A percentile compares a stretch with the other conserved stretches of the same genome.
phyloP scores from a whole-genome alignment of 1,140 invertebrate species.

The Holotrichia oblita region DNA sequence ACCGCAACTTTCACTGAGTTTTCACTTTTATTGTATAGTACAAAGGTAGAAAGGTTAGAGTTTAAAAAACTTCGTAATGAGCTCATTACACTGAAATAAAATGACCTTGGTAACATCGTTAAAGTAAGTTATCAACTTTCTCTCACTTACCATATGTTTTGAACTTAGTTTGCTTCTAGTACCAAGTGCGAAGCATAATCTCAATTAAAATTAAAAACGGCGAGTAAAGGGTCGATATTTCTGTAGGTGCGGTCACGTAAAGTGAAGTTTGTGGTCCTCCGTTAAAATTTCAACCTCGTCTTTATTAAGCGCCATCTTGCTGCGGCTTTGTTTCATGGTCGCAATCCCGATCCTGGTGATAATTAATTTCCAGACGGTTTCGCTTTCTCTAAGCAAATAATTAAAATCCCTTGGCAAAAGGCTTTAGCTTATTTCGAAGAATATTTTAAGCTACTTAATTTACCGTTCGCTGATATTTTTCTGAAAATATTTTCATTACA shows the following conservation, averaged over 20 bases:
- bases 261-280: not conserved
- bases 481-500: too few relatives aligned
- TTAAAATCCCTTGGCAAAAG: not conserved
- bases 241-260: not conserved
- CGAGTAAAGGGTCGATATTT: not conserved
- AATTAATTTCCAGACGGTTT: conserved; percentile 12
- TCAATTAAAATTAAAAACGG: conserved; percentile 2
- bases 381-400: not conserved
- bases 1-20: too few relatives aligned
- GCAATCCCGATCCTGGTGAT: not conserved
- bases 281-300: not conserved
- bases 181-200: not conserved
- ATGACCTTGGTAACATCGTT: not conserved
- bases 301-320: not conserved
- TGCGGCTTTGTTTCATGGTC: not conserved
- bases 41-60: too few relatives aligned
- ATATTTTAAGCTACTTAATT: not conserved
- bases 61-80: too few relatives aligned
- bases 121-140: not conserved
- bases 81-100: too few relatives aligned
- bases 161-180: not conserved
- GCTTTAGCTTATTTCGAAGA: not conserved
- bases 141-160: not conserved
- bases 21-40: too few relatives aligned
- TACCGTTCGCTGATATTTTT: not conserved